Base-by-base conservation (phyloP, 2,113 vertebrate species). In the Crotophaga sulcirostris region DNA sequence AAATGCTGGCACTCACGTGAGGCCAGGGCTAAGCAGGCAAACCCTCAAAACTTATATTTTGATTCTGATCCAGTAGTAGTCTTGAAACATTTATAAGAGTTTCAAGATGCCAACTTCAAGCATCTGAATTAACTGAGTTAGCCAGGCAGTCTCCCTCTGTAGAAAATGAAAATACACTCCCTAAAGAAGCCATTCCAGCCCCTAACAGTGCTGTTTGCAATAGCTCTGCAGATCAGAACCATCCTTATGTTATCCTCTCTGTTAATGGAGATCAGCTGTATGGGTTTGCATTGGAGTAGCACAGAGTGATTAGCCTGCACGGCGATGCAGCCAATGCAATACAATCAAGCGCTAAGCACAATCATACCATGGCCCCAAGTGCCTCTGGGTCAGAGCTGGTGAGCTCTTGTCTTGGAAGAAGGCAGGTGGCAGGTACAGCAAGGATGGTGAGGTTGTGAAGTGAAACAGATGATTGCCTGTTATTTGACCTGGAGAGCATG, bases 331-430 rank as follows among this genome's bases (percentile, higher is more conserved):
- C 17, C 63, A 60, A 2, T 3, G 10, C 16, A 55, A 28, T 13
- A 20, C 16, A 29, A 11, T 8, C 16, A 19, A 62, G n/a, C 34
- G 42, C 29, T 34, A 17, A 77, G 64, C 33, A 47, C 38, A 28
- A 24, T 11, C 26, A 38, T 0, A 0, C 8, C 7, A 0, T 2
- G 28, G 16, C 9, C 55, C 36, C 8, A 12, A 0, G 31, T 11
- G 55, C 31, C n/a, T 34, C 28, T 29, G 33, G 44, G 47, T 42
- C 1, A 1, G 76, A 73, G 44, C 36, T 31, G 76, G 21, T 15
- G 59, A 68, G 63, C 44, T 56, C 36, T n/a, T 36, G 24, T 28
- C 55, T 16, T 3, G 23, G 54, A 76, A 74, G 25, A 69, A 55
- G 60, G 33, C 24, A 60, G 45, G 38, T 9, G 87, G 24, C 45